phyloP scores from a whole-genome alignment of 2,888 invertebrate genomes.

The Parnassius mnemosyne region DNA sequence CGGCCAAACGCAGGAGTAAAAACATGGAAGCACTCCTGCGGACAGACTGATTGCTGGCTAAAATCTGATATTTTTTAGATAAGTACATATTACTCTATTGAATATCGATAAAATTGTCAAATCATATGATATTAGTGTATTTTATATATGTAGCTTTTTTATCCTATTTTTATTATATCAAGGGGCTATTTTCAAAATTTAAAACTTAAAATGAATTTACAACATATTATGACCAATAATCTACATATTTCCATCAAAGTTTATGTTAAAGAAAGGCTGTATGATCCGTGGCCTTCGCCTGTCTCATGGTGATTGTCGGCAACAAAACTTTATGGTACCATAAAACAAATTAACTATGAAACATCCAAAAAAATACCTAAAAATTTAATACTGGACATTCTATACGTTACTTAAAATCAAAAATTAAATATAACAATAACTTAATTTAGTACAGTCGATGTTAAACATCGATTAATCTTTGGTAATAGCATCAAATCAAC shows the following conservation, averaged over 20 bases:
- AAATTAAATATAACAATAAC: conserved; percentile 12
- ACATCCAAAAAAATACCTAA: too few species aligned
- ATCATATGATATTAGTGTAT: not conserved
- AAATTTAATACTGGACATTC: too few species aligned
- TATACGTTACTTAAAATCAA: not conserved
- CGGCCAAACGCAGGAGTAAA: conserved; percentile 59
- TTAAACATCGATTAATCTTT: conserved; percentile 25
- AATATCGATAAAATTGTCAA: not conserved
- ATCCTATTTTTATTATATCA: conserved; percentile 6
- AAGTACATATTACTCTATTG: conserved; percentile 25
- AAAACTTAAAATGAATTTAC: not conserved
- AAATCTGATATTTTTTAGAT: conserved; percentile 36
- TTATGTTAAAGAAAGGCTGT: too few species aligned
- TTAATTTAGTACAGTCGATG: conserved; percentile 9
- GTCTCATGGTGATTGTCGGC: too few species aligned
- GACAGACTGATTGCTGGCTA: conserved; percentile 77
- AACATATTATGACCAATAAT: too few species aligned
- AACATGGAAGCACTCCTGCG: conserved; percentile 79
- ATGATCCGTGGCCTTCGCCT: too few species aligned
- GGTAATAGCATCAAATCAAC: conserved; percentile 24
- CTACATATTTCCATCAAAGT: too few species aligned
- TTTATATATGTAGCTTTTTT: not conserved
- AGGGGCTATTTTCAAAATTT: not conserved
- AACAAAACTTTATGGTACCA: too few species aligned
- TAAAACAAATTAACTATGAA: too few species aligned